Conservation (phyloP, 2,797 vertebrate species). For the Triplophysa bombifrons region DNA sequence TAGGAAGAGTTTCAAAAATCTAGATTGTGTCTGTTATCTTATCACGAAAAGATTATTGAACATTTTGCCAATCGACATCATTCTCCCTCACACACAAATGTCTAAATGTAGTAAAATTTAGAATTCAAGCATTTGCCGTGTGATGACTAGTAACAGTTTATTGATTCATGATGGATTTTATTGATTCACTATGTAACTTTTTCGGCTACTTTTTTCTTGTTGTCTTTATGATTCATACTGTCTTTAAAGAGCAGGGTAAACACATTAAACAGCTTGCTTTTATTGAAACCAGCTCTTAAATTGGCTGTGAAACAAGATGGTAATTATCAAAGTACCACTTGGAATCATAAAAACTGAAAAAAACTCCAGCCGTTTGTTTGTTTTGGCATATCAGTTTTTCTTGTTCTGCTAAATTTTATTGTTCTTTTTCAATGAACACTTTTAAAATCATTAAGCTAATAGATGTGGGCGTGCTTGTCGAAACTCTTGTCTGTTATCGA, state of each 20-base stretch:
- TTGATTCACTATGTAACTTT: conserved; percentile 3
- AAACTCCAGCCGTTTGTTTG: conserved; percentile 66
- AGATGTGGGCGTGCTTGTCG: conserved; percentile 56
- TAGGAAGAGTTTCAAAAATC: conserved; percentile 12
- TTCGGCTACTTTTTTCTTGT: conserved; percentile 8
- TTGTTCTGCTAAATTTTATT: conserved; percentile 62
- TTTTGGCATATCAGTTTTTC: conserved; percentile 64
- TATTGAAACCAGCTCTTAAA: conserved; percentile 75
- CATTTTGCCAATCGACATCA: not conserved
- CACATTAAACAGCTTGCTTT: conserved; percentile 69
- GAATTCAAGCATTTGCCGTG: conserved; percentile 10
- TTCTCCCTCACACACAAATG: not conserved
- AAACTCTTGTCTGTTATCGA: conserved; percentile 62
- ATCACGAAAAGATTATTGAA: not conserved
- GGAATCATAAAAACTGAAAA: conserved; percentile 72
- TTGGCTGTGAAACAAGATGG: conserved; percentile 76
- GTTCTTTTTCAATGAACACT: conserved; percentile 64
- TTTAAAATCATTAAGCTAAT: conserved; percentile 58
- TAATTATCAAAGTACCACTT: conserved; percentile 73
- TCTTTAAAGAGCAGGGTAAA: conserved; percentile 64
- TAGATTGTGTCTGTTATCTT: not conserved
- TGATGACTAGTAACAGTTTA: conserved; percentile 29
- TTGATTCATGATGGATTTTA: conserved; percentile 13
- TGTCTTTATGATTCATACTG: conserved; percentile 70
- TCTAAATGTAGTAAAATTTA: not conserved